Evolutionary conservation across 2,888 invertebrate species (phyloP), one percentile per base, ranked within the genome.

Genomic region (Perizoma flavofasciatum): DNA sequence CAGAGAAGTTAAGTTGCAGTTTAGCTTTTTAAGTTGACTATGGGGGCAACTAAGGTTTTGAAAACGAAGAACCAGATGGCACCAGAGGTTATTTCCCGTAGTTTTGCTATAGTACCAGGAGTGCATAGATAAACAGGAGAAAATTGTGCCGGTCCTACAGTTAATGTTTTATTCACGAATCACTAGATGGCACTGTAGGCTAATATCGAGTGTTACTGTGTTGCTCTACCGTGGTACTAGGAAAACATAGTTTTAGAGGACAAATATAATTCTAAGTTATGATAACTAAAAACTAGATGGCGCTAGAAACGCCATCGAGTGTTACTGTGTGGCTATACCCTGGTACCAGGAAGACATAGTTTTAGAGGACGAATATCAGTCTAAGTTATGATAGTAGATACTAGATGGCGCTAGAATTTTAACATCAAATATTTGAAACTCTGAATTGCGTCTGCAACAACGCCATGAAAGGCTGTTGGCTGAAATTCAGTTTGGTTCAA

Each of bases 401-500:
- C n/a, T 41, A 41, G 41, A 41, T 41, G 41, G 8, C 41, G 37
- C 37, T 7, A 7, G 37, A 37, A 4, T 37, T 37, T 37, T 1
- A 5, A 1, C 4, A 7, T 5, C 37, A 5, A 37, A 22, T 22
- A 22, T 22, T 22, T 22, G 1, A 22, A 22, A 22, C 22, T 22
- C 22, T 37, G 7, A 11, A 43, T 43, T 9, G 40, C 22, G 9
- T 40, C 32, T 32, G 5, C 40, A 8, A 40, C 40, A 8, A 40
- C 49, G 49, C 49, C 49, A 49, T 40, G 35, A 49, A 49, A 5
- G 8, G 22, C 8, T 35, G 9, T 5, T 11, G 10, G 44, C 43
- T 49, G 32, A 54, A 54, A 59, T 33, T 45, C 45, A 48, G 59
- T 34, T 49, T 39, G 39, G n/a, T 34, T 49, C 49, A 2, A 41